Evolutionary conservation across 2,113 vertebrate species (phyloP).

Genomic region (Apodemus sylvaticus): DNA sequence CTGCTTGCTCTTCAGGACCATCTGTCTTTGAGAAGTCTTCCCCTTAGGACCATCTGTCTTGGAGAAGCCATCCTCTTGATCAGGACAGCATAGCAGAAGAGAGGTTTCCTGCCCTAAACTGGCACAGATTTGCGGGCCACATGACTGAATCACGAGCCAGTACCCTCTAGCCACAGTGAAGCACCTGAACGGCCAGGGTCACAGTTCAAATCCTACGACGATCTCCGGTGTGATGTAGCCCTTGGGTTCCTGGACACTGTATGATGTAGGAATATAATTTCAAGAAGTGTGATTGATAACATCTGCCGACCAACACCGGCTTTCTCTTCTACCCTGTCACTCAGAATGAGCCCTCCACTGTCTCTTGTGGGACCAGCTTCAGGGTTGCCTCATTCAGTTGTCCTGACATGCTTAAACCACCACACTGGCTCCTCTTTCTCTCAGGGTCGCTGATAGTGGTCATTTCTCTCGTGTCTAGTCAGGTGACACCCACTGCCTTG

Average conservation of each 20-base stretch:
- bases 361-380: background rate
- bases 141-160: background rate
- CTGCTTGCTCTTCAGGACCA: too few species aligned
- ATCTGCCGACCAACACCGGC: background rate
- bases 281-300: background rate
- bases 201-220: background rate
- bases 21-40: too few species aligned
- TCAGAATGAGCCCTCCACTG: background rate
- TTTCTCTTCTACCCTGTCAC: background rate
- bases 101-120: background rate
- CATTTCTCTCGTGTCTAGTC: slow-evolving; percentile 12
- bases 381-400: background rate
- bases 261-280: background rate
- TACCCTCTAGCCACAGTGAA: background rate
- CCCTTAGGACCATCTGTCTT: background rate
- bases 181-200: too few species aligned
- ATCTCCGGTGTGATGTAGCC: background rate
- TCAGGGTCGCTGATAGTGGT: background rate
- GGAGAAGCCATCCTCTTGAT: background rate
- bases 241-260: background rate
- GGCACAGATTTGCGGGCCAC: background rate
- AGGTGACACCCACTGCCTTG: background rate
- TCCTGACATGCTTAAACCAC: too few species aligned
- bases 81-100: background rate
- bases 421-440: background rate